Percentiles rank a stretch among this genome's conserved stretches.
These are phyloP conservation scores for Eptesicus fuscus DNA, from an alignment of 2,113 vertebrate genomes.

Conservation along the genomic window DNA sequence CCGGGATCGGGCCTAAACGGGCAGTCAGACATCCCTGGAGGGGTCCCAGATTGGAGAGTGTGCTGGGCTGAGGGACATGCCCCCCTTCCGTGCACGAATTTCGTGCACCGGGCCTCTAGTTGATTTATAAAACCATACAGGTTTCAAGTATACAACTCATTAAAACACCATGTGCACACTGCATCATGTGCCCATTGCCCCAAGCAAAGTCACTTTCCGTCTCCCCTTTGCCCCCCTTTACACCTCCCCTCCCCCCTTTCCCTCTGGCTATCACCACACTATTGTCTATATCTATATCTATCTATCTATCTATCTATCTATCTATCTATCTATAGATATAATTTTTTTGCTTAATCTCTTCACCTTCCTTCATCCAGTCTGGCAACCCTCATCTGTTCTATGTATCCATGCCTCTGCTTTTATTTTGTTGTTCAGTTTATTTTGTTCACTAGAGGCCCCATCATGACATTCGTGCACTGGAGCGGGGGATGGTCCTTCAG, in stretches of 20 bases:
- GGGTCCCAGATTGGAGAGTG: too few relatives aligned
- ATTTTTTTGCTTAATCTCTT: not conserved
- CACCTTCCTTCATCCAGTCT: not conserved
- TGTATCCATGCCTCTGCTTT: not conserved
- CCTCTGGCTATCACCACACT: not conserved
- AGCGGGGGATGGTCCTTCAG: too few relatives aligned
- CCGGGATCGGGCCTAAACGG: too few relatives aligned
- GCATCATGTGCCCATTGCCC: not conserved
- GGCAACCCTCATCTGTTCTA: not conserved
- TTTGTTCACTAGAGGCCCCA: not conserved
- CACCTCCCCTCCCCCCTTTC: not conserved
- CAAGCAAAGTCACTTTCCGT: not conserved
- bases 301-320: too few relatives aligned
- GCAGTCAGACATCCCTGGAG: too few relatives aligned
- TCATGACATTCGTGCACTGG: too few relatives aligned
- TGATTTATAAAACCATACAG: not conserved
- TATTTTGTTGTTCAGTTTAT: not conserved
- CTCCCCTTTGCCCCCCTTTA: not conserved
- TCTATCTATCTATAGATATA: too few relatives aligned
- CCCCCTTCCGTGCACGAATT: too few relatives aligned
- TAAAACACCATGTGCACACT: not conserved
- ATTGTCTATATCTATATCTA: too few relatives aligned
- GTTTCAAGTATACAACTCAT: not conserved
- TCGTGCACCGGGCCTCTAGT: too few relatives aligned
- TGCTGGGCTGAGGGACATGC: too few relatives aligned